Evolutionary conservation across 2,888 invertebrate genomes (phyloP).

Genomic region (Labia minor): DNA sequence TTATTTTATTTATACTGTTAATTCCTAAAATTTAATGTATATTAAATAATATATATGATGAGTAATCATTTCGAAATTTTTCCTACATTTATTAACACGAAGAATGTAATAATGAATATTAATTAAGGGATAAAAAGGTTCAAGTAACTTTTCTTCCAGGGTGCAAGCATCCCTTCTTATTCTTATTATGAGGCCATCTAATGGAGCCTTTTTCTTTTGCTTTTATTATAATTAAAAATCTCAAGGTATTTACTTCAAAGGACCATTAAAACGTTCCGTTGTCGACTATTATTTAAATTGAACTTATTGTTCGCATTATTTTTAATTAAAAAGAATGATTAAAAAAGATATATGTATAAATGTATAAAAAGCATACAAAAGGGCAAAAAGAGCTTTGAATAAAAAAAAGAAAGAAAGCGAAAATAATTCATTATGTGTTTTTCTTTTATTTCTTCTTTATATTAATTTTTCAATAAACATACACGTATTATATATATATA

Average conservation of each 20-base stretch:
- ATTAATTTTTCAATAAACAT: too few relatives aligned
- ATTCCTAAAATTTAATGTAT: background rate
- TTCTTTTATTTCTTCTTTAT: too few relatives aligned
- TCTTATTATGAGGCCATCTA: background rate
- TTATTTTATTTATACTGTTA: background rate
- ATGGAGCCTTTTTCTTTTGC: background rate
- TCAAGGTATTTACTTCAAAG: background rate
- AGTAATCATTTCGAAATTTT: background rate
- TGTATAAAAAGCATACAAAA: too few relatives aligned
- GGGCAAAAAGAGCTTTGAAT: too few relatives aligned
- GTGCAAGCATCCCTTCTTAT: background rate
- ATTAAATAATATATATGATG: background rate
- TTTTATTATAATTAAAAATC: conserved; percentile 7
- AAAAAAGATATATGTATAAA: background rate
- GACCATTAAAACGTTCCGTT: background rate
- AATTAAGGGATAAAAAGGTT: background rate
- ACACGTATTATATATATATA: too few relatives aligned
- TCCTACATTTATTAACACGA: background rate
- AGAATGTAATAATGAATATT: background rate
- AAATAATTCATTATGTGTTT: too few relatives aligned
- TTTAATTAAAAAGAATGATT: background rate
- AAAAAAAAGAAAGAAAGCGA: too few relatives aligned
- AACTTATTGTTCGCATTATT: background rate
- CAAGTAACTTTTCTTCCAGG: background rate
- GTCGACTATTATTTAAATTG: background rate